A percentile compares a stretch with the other conserved stretches of the same genome.
Evolutionary conservation across 2,888 invertebrate genomes (phyloP).

Genomic region (Panzeria rudis): DNA sequence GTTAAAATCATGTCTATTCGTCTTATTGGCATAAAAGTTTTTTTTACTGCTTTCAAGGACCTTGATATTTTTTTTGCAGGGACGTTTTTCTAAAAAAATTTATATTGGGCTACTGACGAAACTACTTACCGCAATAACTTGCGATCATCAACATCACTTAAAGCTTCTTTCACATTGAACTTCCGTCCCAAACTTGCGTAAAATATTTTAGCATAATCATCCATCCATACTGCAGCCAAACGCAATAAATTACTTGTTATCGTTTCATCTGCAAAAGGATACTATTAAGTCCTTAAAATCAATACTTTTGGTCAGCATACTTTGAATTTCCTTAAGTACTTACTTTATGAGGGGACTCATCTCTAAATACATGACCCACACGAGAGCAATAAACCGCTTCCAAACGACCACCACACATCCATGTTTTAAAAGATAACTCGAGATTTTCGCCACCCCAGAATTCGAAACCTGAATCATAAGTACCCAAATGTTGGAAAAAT

Average conservation of each 20-base stretch:
- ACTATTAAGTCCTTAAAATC: conserved; percentile 94
- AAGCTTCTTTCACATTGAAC: conserved; percentile 95
- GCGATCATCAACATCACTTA: conserved; percentile 88
- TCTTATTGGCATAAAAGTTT: too few relatives aligned
- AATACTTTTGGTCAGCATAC: conserved; percentile 95
- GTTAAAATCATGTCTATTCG: too few relatives aligned
- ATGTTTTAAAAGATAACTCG: conserved; percentile 98
- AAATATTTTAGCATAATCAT: conserved; percentile 98
- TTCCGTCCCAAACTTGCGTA: conserved; percentile 95
- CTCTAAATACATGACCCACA: conserved; percentile 99
- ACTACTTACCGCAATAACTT: conserved; percentile 88
- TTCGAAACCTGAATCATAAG: conserved; percentile 99
- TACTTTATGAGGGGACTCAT: conserved; percentile 96
- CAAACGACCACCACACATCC: conserved; percentile 99
- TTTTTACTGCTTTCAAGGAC: too few relatives aligned
- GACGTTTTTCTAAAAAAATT: too few relatives aligned
- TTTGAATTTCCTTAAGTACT: conserved; percentile 60
- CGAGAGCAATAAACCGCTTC: conserved; percentile 98
- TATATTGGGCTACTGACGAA: too few relatives aligned
- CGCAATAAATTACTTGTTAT: conserved; percentile 97
- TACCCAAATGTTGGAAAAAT: conserved; percentile 97
- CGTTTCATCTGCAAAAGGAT: conserved; percentile 83
- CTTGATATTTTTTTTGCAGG: too few relatives aligned
- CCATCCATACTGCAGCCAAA: conserved; percentile 97
- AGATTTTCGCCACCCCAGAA: conserved; percentile 99